Conservation (phyloP, 1,140 invertebrate species). For the Brachystomella parvula region DNA sequence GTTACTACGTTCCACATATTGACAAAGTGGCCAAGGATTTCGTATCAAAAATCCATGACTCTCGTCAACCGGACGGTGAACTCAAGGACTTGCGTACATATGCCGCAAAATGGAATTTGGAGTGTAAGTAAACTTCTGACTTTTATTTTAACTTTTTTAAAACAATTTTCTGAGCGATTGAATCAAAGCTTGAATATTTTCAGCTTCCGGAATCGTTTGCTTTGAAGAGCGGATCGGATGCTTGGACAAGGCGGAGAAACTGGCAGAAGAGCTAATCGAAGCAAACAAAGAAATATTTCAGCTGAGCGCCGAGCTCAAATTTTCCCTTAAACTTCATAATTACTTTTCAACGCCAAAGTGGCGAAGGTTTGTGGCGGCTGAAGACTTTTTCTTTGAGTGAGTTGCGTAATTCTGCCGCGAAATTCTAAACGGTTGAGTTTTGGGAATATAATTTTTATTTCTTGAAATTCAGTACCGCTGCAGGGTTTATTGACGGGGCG, state of each 20-base stretch:
- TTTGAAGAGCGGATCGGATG: conserved; percentile 47
- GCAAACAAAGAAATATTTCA: conserved; percentile 46
- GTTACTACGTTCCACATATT: conserved; percentile 45
- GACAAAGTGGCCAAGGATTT: conserved; percentile 44
- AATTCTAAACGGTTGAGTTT: not conserved
- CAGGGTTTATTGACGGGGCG: conserved; percentile 36
- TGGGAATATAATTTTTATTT: not conserved
- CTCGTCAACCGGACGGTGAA: conserved; percentile 21
- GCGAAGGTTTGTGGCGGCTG: conserved; percentile 42
- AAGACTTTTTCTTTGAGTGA: conserved; percentile 45
- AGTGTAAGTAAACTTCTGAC: conserved; percentile 41
- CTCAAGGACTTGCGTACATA: conserved; percentile 37
- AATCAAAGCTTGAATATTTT: not conserved
- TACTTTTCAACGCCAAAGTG: conserved; percentile 43
- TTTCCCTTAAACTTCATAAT: conserved; percentile 46
- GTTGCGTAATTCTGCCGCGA: not conserved
- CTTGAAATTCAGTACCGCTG: conserved; percentile 39
- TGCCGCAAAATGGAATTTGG: conserved; percentile 43
- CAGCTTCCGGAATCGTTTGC: conserved; percentile 47
- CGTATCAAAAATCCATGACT: conserved; percentile 39
- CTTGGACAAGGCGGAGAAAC: conserved; percentile 40
- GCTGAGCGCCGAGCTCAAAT: conserved; percentile 44
- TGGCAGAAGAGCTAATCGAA: conserved; percentile 43
- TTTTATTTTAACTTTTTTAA: conserved; percentile 12
- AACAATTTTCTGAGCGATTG: not conserved